Conservation (phyloP, 2,888 invertebrate genomes). For the Muscina levida region DNA sequence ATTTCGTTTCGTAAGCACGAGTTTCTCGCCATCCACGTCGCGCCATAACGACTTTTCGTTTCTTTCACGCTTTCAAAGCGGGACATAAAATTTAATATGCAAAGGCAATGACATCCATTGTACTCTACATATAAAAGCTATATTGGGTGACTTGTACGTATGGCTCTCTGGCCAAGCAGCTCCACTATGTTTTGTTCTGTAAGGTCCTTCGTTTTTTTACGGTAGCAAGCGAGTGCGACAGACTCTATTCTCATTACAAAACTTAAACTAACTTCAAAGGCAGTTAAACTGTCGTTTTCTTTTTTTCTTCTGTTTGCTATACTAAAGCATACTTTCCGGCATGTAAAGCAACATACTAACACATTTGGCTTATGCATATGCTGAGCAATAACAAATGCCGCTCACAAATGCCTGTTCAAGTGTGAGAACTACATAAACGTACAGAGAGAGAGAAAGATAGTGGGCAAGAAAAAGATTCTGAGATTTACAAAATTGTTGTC, state of each 20-base stretch:
- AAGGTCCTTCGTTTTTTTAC: no score
- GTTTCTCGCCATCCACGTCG: not conserved
- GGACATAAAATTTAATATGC: slow-evolving; percentile 40
- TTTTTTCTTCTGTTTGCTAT: slow-evolving; percentile 1
- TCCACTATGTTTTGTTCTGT: no score
- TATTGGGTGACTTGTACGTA: not conserved
- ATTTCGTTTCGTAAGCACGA: slow-evolving; percentile 19
- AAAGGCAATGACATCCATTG: slow-evolving; percentile 33
- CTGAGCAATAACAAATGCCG: no score
- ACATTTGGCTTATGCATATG: no score
- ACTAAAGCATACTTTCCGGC: not conserved
- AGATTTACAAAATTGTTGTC: not conserved
- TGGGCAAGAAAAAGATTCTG: no score
- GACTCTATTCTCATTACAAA: slow-evolving; percentile 28
- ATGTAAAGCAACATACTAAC: not conserved
- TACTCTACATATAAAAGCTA: not conserved
- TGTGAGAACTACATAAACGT: no score
- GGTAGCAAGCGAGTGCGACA: not conserved
- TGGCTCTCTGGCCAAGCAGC: not conserved
- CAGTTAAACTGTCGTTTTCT: slow-evolving; percentile 17
- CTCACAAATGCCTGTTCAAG: no score
- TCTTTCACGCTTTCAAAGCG: slow-evolving; percentile 2
- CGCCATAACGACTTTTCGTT: not conserved
- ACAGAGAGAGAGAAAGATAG: no score
- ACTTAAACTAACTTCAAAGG: slow-evolving; percentile 30